Base-by-base conservation (phyloP, 2,797 vertebrate species). In the Gambelia wislizenii region DNA sequence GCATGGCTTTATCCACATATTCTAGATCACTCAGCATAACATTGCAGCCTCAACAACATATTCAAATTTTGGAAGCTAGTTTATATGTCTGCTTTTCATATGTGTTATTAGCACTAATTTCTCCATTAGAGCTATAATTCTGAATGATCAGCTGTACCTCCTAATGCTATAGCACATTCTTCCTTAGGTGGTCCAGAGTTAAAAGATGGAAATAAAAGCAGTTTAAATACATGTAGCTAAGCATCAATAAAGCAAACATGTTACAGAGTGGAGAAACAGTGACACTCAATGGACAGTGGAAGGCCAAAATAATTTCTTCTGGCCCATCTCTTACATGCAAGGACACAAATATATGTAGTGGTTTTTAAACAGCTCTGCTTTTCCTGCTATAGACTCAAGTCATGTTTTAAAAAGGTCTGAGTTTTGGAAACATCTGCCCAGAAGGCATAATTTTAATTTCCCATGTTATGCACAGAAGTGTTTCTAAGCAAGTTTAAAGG, bases 201-300 rank as follows among this genome's bases (percentile, higher is more conserved):
- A 30, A 39, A 44, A 52, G 27, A 79, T n/a, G 1, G 18, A 72
- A 56, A 27, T 20, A n/a, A 42, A 39, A 84, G 16, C 27, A 20
- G n/a, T 69, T 87, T 82, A 61, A 44, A 59, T 13, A 44, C 0
- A 0, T 13, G 30, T 14, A 10, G 39, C 16, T 5, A 36, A 54
- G 67, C 49, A 76, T 0, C 61, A 2, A 84, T 25, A 30, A 69
- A 70, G 27, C 27, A 16, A 56, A 86, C 72, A 67, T 72, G 3
- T 94, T 80, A 74, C 83, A 90, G 78, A 0, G 0, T 88, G 69
- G 95, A 89, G 90, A 92, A 95, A 96, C 33, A 88, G 96, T 93
- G 97, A 93, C 97, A 97, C 96, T 96, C 95, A 67, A 91, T 96
- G 97, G 96, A 18, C 87, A 91, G 36, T 36, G 1, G 10, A 10